Evolutionary conservation across 2,797 vertebrate genomes (phyloP), one percentile per base, ranked within the genome.

Genomic region (Hozukius guyotensis): DNA sequence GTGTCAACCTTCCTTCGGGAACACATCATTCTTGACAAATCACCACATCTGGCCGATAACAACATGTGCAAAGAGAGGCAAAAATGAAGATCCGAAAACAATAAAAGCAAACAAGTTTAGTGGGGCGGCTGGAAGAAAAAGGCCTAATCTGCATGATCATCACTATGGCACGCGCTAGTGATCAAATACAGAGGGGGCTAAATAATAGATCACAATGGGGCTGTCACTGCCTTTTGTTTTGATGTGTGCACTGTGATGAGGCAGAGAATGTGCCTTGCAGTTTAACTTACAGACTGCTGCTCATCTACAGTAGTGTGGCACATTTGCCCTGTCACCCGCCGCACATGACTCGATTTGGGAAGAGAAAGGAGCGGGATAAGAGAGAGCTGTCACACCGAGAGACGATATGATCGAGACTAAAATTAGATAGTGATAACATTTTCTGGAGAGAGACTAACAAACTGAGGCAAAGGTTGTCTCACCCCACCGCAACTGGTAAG

Each of bases 201-300:
- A 96, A 96, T 96, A 95, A 95, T 95, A 95, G 92, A 96, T 95
- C 94, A 95, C 90, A 93, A 93, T 93, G 86, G 80, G 85, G 85
- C 93, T 93, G 94, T 93, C 87, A 84, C 90, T 81, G 89, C 76
- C 92, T 92, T 86, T 86, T 88, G 93, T 94, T 95, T 91, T 93
- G 94, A 95, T 88, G 93, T 82, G 84, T 63, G 88, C 88, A 53
- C 85, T 88, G 86, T 83, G 92, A 90, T 90, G 92, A 93, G 87
- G 87, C 84, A 61, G 87, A 84, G 90, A 90, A 88, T 87, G 91
- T 88, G 88, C 89, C 90, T 92, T 56, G 91, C 92, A 89, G 94
- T 93, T 93, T 95, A 92, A 92, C 92, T 92, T 88, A 88, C 90
- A 89, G 90, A 91, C 90, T 84, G 55, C 78, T 6, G 87, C 87